Base-by-base conservation (phyloP, 2,888 invertebrate species). In the Hypomecis punctinalis region DNA sequence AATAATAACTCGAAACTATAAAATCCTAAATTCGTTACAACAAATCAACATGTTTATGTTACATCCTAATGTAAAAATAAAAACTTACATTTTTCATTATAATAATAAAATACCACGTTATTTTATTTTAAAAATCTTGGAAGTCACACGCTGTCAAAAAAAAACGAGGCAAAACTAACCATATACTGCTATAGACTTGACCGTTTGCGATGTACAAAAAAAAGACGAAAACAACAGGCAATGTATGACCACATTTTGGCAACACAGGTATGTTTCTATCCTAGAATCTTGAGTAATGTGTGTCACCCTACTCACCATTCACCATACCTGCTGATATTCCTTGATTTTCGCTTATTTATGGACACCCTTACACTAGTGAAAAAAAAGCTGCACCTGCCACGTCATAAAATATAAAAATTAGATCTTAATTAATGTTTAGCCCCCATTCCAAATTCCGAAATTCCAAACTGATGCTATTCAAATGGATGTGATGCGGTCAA, bases 221-320 rank as follows among this genome's bases (percentile, higher is more conserved):
- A 51, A 60, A 49, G 55, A 55, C 55, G 54, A 43, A 43, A 40
- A 47, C 79, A 70, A 57, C 79, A 85, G 82, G 83, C 84, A 78
- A 83, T 84, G 82, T 84, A 81, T 81, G 70, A 71, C 71, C 59
- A 64, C 59, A 60, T 56, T 56, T 49, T 37, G 59, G 70, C 74
- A 55, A 60, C 53, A 45, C 47, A 85, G 85, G 85, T 85, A 85
- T 84, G 85, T 84, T 62, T 55, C 76, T 74, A 72, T 67, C 63
- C 53, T 54, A 61, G 56, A 55, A 39, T 53, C 69, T 60, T 60
- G 61, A 68, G 71, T 76, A 66, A 76, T 77, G 81, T 80, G 77
- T 81, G 78, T 79, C 76, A 78, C 67, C 72, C 72, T 64, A 67
- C 67, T 63, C 47, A 51, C 56, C 37, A 53, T 46, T 43, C 45